phyloP scores from a whole-genome alignment of 2,888 invertebrate genomes.

The Nasonovia ribisnigri region DNA sequence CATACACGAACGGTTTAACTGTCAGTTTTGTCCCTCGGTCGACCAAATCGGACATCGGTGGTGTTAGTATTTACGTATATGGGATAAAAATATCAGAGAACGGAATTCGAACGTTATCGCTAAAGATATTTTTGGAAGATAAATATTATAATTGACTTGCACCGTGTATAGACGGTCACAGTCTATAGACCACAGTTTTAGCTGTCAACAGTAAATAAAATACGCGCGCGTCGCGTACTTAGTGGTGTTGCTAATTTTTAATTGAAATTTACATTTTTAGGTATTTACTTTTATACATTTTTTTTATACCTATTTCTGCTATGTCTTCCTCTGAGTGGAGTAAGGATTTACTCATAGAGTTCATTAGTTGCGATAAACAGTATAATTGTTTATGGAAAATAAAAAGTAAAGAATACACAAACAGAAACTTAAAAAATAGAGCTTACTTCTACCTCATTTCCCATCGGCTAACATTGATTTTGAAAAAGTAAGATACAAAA shows the following conservation, averaged over 20 bases:
- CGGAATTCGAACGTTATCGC: neutral
- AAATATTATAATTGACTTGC: neutral
- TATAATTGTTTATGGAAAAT: neutral
- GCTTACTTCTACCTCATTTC: neutral
- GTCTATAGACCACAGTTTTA: neutral
- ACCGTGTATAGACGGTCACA: neutral
- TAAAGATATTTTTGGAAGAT: neutral
- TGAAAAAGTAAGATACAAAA: neutral
- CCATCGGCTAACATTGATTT: neutral
- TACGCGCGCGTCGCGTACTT: neutral
- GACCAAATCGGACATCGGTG: neutral
- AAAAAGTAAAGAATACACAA: neutral
- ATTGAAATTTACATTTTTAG: neutral
- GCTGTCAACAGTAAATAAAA: neutral
- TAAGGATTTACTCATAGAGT: neutral
- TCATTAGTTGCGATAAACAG: neutral
- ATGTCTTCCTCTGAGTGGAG: constrained; percentile 11
- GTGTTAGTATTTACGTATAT: neutral
- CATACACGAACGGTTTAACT: neutral
- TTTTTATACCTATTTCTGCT: neutral
- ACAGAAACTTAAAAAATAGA: neutral
- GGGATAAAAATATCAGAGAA: neutral
- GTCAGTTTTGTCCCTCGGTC: neutral
- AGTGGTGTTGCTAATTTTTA: neutral
- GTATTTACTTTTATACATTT: neutral